A percentile compares a stretch with the other conserved stretches of the same genome.
These are phyloP conservation scores for Leptosomus discolor DNA, from an alignment of 2,113 vertebrate species.

Conservation along the genomic window DNA sequence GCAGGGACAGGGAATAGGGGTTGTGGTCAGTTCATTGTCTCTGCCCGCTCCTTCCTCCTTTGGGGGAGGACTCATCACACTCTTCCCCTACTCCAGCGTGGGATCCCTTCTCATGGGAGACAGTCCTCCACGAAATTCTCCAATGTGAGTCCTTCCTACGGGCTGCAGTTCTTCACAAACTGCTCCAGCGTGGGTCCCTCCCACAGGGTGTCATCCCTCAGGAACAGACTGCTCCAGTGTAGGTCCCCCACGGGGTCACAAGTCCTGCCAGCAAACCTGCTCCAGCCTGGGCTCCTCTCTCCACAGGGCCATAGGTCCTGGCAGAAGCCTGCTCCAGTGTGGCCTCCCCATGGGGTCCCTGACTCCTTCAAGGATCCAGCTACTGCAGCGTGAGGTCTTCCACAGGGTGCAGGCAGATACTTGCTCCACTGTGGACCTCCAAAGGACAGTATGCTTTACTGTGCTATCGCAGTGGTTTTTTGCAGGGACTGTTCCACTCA, in stretches of 20 bases:
- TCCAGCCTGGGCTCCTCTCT: neutral
- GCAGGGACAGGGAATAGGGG: too few relatives aligned
- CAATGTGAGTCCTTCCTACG: neutral
- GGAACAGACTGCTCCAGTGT: too few relatives aligned
- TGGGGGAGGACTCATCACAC: too few relatives aligned
- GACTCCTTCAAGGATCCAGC: neutral
- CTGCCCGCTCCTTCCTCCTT: too few relatives aligned
- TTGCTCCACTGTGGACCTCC: neutral
- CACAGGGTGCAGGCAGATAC: neutral
- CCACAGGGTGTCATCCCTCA: neutral
- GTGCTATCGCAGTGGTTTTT: neutral
- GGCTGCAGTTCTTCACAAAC: neutral
- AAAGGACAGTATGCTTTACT: neutral
- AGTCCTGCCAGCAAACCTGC: neutral
- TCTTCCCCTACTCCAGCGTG: too few relatives aligned
- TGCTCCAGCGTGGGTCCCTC: neutral
- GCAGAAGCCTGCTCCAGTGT: rapidly evolving
- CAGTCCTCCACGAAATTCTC: too few relatives aligned
- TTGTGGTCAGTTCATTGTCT: too few relatives aligned
- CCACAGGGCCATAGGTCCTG: rapidly evolving
- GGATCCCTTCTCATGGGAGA: too few relatives aligned
- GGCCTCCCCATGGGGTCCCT: neutral
- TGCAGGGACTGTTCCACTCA: neutral
- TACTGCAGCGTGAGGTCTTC: neutral
- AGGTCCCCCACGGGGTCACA: neutral